These are phyloP conservation scores for Pardosa pseudoannulata DNA, from an alignment of 2,888 invertebrate species.

Conservation along the genomic window DNA sequence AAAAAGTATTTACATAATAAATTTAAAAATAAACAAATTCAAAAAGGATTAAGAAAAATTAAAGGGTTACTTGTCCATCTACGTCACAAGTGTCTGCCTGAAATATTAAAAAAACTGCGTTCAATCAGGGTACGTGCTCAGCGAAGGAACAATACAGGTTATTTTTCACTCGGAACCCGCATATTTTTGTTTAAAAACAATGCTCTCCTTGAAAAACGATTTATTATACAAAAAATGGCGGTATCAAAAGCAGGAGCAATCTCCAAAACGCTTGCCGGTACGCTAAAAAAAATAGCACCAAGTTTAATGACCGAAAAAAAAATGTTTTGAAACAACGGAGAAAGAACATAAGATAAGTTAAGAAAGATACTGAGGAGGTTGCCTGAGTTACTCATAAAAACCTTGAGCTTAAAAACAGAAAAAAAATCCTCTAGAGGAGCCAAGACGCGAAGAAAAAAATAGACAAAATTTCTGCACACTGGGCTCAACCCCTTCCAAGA, in stretches of 20 bases:
- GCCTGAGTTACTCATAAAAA: slow-evolving; percentile 35
- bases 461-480: slow-evolving; percentile 33
- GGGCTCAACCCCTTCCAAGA: slow-evolving; percentile 41
- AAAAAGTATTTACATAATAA: too few species aligned
- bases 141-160: slow-evolving; percentile 37
- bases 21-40: too few species aligned
- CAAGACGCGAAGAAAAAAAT: slow-evolving; percentile 28
- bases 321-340: slow-evolving; percentile 46
- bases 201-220: slow-evolving; percentile 51
- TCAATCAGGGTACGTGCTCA: not conserved
- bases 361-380: slow-evolving; percentile 42
- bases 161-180: slow-evolving; percentile 54
- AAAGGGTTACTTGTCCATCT: too few species aligned
- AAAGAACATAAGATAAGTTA: slow-evolving; percentile 50
- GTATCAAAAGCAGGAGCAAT: slow-evolving; percentile 64
- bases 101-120: not conserved
- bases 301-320: slow-evolving; percentile 61
- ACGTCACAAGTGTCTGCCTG: not conserved
- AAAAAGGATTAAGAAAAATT: too few species aligned
- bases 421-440: slow-evolving; percentile 22
- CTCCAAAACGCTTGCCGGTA: slow-evolving; percentile 27
- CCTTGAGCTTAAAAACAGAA: slow-evolving; percentile 19
- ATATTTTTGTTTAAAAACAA: slow-evolving; percentile 55
- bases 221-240: slow-evolving; percentile 54
- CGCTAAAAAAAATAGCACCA: slow-evolving; percentile 47